Conservation (phyloP, 2,888 invertebrate genomes). For the Rhagium mordax region DNA sequence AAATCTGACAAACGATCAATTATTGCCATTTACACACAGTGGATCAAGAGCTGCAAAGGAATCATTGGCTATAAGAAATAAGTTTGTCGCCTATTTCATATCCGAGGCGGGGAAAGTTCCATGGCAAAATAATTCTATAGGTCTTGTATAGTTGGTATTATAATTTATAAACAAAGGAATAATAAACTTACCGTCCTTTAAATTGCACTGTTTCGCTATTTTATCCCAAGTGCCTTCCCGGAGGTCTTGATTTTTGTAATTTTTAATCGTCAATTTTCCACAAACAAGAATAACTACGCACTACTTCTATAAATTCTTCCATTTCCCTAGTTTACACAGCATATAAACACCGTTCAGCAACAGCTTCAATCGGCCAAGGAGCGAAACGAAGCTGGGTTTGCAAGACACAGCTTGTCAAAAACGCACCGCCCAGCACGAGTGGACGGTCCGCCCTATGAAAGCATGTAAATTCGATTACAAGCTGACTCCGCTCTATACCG, state of each 20-base stretch:
- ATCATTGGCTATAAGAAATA: constrained; percentile 3
- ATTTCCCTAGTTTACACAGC: too few relatives aligned
- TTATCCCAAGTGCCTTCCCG: neutral
- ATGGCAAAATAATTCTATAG: too few relatives aligned
- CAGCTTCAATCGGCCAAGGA: neutral
- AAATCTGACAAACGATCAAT: neutral
- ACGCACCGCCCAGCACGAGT: neutral
- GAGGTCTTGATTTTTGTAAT: constrained; percentile 1
- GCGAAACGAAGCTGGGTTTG: neutral
- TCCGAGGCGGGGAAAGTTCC: too few relatives aligned
- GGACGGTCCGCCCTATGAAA: neutral
- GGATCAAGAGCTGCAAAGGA: constrained; percentile 6
- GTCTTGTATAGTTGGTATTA: neutral
- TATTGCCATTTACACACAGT: neutral
- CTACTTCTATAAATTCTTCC: too few relatives aligned
- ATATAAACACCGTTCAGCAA: constrained; percentile 1
- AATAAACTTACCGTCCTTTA: neutral
- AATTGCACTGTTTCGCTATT: neutral
- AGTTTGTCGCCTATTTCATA: neutral
- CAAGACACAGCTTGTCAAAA: neutral
- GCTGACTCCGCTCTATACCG: constrained; percentile 2
- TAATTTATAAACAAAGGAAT: neutral
- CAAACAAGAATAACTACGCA: constrained; percentile 3
- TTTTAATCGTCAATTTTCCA: neutral
- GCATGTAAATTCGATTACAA: neutral